Evolutionary conservation across 2,113 vertebrate genomes (phyloP).

Genomic region (Callithrix jacchus): DNA sequence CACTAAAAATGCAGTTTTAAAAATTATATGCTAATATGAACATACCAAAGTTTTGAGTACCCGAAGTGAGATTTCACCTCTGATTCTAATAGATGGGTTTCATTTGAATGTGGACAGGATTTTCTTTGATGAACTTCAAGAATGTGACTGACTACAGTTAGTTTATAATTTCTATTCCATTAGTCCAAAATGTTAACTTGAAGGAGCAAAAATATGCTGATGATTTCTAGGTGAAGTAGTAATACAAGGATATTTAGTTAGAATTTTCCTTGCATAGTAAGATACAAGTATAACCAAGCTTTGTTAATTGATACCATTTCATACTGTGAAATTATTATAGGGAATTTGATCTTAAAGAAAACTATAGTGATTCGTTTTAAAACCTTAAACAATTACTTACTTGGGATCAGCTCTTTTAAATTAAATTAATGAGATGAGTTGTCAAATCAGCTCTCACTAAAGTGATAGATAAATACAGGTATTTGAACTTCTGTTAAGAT

Average conservation of each 20-base stretch:
- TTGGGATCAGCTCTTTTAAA: constrained; percentile 56
- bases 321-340: constrained; percentile 2
- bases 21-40: background rate
- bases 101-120: background rate
- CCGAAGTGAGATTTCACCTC: background rate
- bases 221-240: constrained; percentile 26
- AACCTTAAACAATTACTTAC: constrained; percentile 63
- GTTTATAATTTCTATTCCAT: constrained; percentile 35
- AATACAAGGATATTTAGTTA: constrained; percentile 4
- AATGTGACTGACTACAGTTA: background rate
- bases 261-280: background rate
- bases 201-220: background rate
- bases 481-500: constrained; percentile 50
- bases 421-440: constrained; percentile 64
- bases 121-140: constrained; percentile 17
- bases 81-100: background rate
- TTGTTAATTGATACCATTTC: constrained; percentile 48
- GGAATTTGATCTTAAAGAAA: constrained; percentile 62
- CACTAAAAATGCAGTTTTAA: constrained; percentile 13
- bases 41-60: background rate
- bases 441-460: constrained; percentile 60
- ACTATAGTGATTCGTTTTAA: constrained; percentile 57
- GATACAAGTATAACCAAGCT: background rate
- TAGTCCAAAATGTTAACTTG: constrained; percentile 44
- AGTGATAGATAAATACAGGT: constrained; percentile 62